Evolutionary conservation across 2,113 vertebrate genomes (phyloP).

Genomic region (Epinephelus fuscoguttatus): DNA sequence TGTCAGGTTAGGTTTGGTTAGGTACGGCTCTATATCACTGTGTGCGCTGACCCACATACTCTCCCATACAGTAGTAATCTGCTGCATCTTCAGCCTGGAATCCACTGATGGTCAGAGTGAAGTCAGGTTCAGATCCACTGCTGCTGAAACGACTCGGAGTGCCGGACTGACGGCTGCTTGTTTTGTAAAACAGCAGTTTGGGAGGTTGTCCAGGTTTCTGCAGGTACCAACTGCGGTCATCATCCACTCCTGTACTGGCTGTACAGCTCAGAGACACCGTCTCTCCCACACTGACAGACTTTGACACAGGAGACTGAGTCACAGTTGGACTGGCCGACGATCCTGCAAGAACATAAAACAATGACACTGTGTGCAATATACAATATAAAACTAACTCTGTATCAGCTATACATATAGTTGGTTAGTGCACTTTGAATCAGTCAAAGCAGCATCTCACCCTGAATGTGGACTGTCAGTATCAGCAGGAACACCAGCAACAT

Average conservation of each 20-base stretch:
- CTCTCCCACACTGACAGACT: constrained; percentile 27
- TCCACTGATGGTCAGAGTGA: no score
- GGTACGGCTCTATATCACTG: no score
- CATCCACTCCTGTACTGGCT: constrained; percentile 17
- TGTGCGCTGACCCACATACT: no score
- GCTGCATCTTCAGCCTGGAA: no score
- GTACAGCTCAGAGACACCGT: constrained; percentile 44
- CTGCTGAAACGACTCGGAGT: constrained; percentile 59
- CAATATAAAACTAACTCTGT: background rate
- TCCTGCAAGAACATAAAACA: background rate
- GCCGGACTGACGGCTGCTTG: background rate
- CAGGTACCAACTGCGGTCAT: constrained; percentile 53
- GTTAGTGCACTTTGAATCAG: no score
- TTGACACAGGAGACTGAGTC: constrained; percentile 45
- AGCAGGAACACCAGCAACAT: no score
- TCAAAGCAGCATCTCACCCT: no score
- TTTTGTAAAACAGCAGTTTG: constrained; percentile 64
- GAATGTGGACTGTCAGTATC: no score
- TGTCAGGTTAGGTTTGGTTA: no score
- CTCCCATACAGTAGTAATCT: no score
- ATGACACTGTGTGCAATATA: background rate
- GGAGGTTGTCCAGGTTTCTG: constrained; percentile 68
- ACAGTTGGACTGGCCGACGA: background rate
- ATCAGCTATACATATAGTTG: no score
- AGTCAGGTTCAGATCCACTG: constrained; percentile 52